Evolutionary conservation across 1,140 invertebrate species (phyloP), one percentile per base, ranked within the genome.

Genomic region (Drosophila jambulina): DNA sequence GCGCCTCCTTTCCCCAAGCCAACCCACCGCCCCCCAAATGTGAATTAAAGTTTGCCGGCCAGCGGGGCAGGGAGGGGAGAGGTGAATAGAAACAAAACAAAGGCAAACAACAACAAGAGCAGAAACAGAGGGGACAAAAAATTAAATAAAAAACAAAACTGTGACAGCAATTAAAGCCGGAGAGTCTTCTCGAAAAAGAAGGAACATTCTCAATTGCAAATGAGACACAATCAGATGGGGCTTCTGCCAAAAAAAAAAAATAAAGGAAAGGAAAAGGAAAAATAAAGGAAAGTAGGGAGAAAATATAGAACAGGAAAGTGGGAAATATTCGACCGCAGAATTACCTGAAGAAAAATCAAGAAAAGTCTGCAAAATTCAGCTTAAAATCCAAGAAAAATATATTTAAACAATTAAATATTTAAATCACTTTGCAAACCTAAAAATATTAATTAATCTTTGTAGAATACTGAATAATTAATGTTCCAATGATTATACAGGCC

Each of bases 91-190:
- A 72, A 36, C 43, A 71, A 72, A 72, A 72, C 69, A 72, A 72
- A 59, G 43, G 34, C 67, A 72, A 72, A 77, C 75, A 49, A 25
- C 23, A 27, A 48, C 43, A 80, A 67, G 43, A 76, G 42, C 48
- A 61, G 40, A 27, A 53, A 17, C n/a, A 56, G 32, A 40, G 34
- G 29, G n/a, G 32, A 56, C 48, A 60, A 69, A 46, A 59, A 76
- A 56, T 19, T 42, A 48, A 56, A 60, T 46, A 56, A 36, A 68
- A 54, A 75, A 57, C 5, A 38, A 76, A 65, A 76, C 53, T 80
- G 70, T 75, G 71, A 53, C 81, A 85, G 75, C 80, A 83, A 83
- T 83, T 83, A 84, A 83, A 84, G 75, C 21, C 34, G 59, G 19
- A 21, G 71, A 32, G 58, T 42, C 25, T 54, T 49, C 53, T 38